Evolutionary conservation across 1,140 invertebrate species (phyloP), one percentile per base, ranked within the genome.

Genomic region (Eurosta solidaginis): DNA sequence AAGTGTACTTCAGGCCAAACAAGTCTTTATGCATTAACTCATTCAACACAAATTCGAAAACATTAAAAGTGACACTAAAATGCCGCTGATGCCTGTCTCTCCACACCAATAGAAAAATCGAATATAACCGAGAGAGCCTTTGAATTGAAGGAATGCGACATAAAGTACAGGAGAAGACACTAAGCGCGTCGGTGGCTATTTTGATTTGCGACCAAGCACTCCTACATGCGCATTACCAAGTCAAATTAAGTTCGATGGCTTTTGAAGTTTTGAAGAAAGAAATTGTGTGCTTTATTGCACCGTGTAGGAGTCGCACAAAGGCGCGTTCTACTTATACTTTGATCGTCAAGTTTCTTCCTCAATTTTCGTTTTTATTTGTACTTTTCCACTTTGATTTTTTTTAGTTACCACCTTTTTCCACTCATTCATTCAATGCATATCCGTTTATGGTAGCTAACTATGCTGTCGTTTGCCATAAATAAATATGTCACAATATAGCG

Each of bases 191-290:
- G 33, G 29, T 40, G 54, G 54, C 40, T 68, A 20, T 68, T 68
- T 68, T 68, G 59, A 68, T 68, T 68, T 68, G 59, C 40, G 33
- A n/a, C n/a, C n/a, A n/a, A 22, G 59, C 59, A 68, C 59, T 40
- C 29, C 59, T 40, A 68, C 33, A n/a, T n/a, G 1, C 17, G 7
- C 59, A 68, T 59, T 59, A 59, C 27, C 54, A 59, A 59, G 29
- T 59, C 54, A 29, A 59, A 59, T 59, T n/a, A 27, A 59, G 54
- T 17, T 59, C 33, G 3, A 17, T 36, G 33, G 59, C n/a, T 36
- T 36, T 59, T 68, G 59, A 68, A 68, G 59, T 68, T 68, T 68
- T 68, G 59, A 22, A 68, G 5, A 3, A 29, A 20, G 59, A 68
- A 40, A 22, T 40, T 68, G 33, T 68, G 7, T 22, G 6, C 12